Base-by-base conservation (phyloP, 2,888 invertebrate species). In the Melanostoma scalare region DNA sequence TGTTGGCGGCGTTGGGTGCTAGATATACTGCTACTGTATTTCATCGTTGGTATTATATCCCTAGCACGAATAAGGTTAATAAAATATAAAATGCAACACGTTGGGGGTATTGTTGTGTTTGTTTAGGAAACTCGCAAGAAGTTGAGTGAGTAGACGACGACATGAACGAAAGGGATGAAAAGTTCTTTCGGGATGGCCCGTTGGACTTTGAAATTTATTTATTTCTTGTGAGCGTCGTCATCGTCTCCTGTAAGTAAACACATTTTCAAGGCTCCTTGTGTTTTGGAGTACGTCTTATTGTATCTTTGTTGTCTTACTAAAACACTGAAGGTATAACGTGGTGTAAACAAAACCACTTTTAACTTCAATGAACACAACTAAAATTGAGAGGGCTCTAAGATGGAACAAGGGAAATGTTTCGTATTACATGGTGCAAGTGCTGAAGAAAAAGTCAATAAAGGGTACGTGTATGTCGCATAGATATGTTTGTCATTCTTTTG, bases 71-170 rank as follows among this genome's bases (percentile, higher is more conserved):
- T 68, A 73, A 69, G 73, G 63, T 77, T 73, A 82, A 68, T 82
- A 82, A 82, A 82, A 82, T 82, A 79, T 74, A 78, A 71, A 84
- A 74, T 74, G 84, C 84, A 84, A 78, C 79, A 79, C 79, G 84
- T 84, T 74, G 71, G 53, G 20, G 55, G 44, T 55, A 71, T 60
- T 80, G 65, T 71, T 60, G 48, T 73, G 72, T 58, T 67, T 56
- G 20, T 58, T 58, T 52, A 56, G 33, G 42, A 67, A 67, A 42
- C 35, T 40, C 20, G 50, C 36, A 63, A 44, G 44, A 35, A 44
- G 44, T 44, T 8, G 44, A 31, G 42, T 6, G 44, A 8, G 35
- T 35, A 0, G 20, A 8, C 4, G 6, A 42, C 5, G 35, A 50
- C 31, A 6, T 20, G 30, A 9, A 40, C 20, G 20, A 55, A 38